These are phyloP conservation scores for Maylandia zebra DNA, from an alignment of 2,113 vertebrate species.

Conservation along the genomic window DNA sequence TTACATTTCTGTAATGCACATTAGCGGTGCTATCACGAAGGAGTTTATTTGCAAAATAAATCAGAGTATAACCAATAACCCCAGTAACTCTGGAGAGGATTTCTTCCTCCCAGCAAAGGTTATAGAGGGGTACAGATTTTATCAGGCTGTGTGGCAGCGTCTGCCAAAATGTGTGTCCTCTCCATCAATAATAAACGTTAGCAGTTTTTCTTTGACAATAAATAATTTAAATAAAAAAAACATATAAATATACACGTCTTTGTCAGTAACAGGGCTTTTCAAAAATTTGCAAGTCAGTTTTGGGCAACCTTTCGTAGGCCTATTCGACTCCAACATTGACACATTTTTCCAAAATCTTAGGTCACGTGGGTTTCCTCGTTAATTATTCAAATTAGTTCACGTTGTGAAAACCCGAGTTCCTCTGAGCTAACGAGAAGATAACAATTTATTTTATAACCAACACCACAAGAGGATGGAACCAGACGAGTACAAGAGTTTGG, in stretches of 20 bases:
- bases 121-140: background rate
- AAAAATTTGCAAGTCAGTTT: background rate
- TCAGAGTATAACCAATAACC: background rate
- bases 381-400: background rate
- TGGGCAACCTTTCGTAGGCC: background rate
- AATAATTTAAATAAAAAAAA: background rate
- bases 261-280: background rate
- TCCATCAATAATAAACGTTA: background rate
- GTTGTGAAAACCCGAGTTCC: background rate
- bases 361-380: background rate
- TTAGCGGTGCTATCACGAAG: background rate
- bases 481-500: background rate
- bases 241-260: background rate
- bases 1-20: background rate
- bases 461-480: background rate
- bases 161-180: background rate
- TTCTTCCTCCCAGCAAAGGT: background rate
- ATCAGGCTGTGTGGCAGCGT: background rate
- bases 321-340: background rate
- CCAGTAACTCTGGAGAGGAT: background rate
- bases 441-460: background rate
- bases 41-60: background rate
- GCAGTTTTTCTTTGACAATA: background rate
- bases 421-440: background rate
- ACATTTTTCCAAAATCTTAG: background rate